Conservation (phyloP, 2,888 invertebrate species). For the Eupithecia dodoneata region DNA sequence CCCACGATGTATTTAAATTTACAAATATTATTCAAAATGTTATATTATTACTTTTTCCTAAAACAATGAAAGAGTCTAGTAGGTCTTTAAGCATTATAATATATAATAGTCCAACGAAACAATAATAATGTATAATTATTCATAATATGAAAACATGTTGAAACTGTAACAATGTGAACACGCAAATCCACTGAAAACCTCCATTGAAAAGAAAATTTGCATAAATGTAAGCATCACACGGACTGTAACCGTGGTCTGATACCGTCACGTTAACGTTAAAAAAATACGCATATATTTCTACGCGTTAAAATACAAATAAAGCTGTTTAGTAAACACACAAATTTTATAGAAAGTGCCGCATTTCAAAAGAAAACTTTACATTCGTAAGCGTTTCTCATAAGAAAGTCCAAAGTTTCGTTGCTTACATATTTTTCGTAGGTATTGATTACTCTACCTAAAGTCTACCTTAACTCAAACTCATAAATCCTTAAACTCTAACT, state of each 20-base stretch:
- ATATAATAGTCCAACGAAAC: constrained; percentile 48
- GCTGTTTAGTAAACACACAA: not conserved
- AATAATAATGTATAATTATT: constrained; percentile 35
- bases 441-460: too few species aligned
- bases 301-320: not conserved
- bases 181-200: constrained; percentile 54
- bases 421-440: too few species aligned
- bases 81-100: constrained; percentile 63
- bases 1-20: too few species aligned
- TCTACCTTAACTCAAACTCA: too few species aligned
- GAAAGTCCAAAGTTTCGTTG: too few species aligned
- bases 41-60: not conserved
- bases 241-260: not conserved
- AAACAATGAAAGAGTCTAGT: constrained; percentile 39
- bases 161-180: constrained; percentile 47
- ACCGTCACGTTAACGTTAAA: not conserved
- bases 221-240: constrained; percentile 42
- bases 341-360: not conserved
- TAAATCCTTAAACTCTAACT: too few species aligned
- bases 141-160: constrained; percentile 52
- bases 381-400: not conserved
- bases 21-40: not conserved
- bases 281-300: not conserved
- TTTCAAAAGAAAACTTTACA: not conserved
- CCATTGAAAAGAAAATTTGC: constrained; percentile 55